phyloP scores from a whole-genome alignment of 2,797 vertebrate species.

The Nyctibius grandis region DNA sequence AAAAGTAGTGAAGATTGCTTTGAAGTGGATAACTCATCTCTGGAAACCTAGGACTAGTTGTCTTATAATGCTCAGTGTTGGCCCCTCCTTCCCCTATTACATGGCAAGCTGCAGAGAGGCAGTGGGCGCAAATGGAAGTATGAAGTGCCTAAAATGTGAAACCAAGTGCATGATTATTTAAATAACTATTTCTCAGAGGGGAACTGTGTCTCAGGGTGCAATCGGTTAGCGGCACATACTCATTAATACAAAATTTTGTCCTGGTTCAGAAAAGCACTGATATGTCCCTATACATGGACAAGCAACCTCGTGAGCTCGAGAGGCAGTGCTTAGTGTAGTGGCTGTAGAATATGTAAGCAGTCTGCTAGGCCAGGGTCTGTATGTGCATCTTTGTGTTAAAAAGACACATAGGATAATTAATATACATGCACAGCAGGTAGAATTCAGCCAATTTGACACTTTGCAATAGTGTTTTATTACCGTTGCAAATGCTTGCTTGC shows the following conservation, averaged over 20 bases:
- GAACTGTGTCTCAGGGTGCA: neutral
- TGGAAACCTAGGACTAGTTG: neutral
- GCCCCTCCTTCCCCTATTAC: neutral
- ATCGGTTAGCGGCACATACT: neutral
- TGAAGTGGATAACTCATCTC: neutral
- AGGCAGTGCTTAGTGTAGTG: neutral
- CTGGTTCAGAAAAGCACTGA: neutral
- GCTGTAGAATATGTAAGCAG: neutral
- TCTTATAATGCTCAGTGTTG: neutral
- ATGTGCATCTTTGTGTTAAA: neutral
- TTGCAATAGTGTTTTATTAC: neutral
- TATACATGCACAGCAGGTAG: neutral
- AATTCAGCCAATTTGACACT: neutral
- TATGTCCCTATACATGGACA: neutral
- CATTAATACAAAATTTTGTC: neutral
- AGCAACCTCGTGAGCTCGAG: neutral
- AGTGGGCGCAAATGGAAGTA: neutral
- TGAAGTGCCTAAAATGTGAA: neutral
- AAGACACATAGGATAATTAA: neutral
- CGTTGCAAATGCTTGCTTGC: neutral
- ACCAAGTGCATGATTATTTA: neutral
- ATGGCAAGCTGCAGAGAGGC: neutral
- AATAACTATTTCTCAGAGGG: neutral
- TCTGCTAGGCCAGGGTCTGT: neutral
- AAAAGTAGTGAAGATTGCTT: neutral